These are phyloP conservation scores for Procambarus clarkii DNA, from an alignment of 1,140 invertebrate genomes.

Conservation along the genomic window DNA sequence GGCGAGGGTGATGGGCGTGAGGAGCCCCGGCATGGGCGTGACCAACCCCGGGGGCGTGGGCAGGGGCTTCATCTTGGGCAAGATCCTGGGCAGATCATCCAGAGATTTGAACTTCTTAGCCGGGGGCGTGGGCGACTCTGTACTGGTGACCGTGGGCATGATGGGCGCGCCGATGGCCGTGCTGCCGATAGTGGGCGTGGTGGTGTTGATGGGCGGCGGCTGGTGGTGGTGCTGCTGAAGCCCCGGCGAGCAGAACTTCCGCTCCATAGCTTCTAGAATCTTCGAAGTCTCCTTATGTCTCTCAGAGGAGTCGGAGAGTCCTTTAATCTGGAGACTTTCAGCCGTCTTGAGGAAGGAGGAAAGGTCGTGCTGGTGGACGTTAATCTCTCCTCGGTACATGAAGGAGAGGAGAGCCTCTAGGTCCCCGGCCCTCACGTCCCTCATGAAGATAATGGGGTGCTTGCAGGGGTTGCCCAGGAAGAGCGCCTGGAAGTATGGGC, in stretches of 20 bases:
- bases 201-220: not conserved
- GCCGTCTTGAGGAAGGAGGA: conserved; percentile 75
- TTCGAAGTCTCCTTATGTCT: conserved; percentile 71
- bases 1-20: conserved; percentile 72
- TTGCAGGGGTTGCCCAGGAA: conserved; percentile 93
- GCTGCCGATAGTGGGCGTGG: conserved; percentile 15
- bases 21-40: conserved; percentile 68
- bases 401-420: conserved; percentile 75
- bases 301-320: conserved; percentile 75
- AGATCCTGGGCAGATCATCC: conserved; percentile 69
- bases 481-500: conserved; percentile 95
- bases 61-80: conserved; percentile 70
- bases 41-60: conserved; percentile 66
- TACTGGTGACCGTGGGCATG: conserved; percentile 46
- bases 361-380: conserved; percentile 75
- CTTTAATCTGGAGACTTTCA: conserved; percentile 76
- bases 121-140: conserved; percentile 65
- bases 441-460: conserved; percentile 87
- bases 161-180: conserved; percentile 44
- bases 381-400: conserved; percentile 77
- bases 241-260: conserved; percentile 63
- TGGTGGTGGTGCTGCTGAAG: conserved; percentile 33
- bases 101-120: conserved; percentile 64
- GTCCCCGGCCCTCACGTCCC: conserved; percentile 75
- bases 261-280: conserved; percentile 72